These are phyloP conservation scores for Tethea ocularis DNA, from an alignment of 2,888 invertebrate genomes.

Conservation along the genomic window DNA sequence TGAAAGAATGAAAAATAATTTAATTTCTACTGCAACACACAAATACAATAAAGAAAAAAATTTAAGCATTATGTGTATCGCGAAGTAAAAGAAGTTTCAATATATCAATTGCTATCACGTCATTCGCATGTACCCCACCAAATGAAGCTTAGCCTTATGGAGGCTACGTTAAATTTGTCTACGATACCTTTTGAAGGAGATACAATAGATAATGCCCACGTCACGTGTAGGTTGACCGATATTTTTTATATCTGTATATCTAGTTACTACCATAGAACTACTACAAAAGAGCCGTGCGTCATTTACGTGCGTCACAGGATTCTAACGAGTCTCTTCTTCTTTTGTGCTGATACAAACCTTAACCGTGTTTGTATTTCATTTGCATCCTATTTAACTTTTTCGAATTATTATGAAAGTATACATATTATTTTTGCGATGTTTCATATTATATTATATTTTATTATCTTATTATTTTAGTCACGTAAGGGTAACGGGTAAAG, in stretches of 20 bases:
- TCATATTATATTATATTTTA: no score
- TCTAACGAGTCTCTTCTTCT: background rate
- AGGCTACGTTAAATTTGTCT: conserved; percentile 26
- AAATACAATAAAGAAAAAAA: no score
- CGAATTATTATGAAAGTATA: no score
- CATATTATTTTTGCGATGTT: background rate
- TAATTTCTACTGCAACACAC: no score
- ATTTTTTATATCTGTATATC: conserved; percentile 22
- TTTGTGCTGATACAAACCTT: conserved; percentile 3
- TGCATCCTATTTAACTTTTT: background rate
- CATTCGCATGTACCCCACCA: conserved; percentile 10
- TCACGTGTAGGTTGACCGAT: conserved; percentile 34
- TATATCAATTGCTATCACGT: no score
- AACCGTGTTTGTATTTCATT: background rate
- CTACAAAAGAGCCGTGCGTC: conserved; percentile 8
- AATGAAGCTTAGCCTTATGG: conserved; percentile 27
- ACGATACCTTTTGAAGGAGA: conserved; percentile 26
- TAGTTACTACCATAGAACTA: conserved; percentile 13
- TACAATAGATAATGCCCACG: conserved; percentile 36
- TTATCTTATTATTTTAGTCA: no score
- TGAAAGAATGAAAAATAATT: no score
- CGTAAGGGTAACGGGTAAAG: no score
- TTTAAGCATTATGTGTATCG: no score
- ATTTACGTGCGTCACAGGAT: conserved; percentile 10
- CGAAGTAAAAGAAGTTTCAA: no score